These are phyloP conservation scores for Thalassarche chlororhynchos DNA, from an alignment of 2,113 vertebrate genomes.

Conservation along the genomic window DNA sequence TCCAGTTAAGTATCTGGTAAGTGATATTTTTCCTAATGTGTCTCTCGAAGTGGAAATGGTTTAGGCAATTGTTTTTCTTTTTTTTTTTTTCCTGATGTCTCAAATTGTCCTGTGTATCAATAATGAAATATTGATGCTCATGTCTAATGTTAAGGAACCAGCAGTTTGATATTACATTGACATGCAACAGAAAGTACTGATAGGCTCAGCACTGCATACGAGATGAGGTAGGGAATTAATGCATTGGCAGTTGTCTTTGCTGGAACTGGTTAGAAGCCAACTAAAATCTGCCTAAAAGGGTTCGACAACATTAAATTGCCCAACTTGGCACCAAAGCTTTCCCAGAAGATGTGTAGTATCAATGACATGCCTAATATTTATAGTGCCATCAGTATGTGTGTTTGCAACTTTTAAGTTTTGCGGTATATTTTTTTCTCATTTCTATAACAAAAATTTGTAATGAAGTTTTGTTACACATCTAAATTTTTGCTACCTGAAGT, in stretches of 20 bases:
- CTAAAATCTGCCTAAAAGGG: conserved; percentile 79
- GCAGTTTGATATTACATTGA: conserved; percentile 68
- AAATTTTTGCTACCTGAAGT: background rate
- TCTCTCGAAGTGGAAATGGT: conserved; percentile 61
- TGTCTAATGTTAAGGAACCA: conserved; percentile 34
- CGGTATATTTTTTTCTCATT: background rate
- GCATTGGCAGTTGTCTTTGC: conserved; percentile 72
- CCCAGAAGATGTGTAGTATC: conserved; percentile 71
- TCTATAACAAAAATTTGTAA: background rate
- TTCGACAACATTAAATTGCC: conserved; percentile 74
- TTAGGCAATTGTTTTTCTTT: conserved; percentile 13
- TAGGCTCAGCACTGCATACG: conserved; percentile 66
- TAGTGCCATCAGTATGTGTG: conserved; percentile 67
- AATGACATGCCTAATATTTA: conserved; percentile 72
- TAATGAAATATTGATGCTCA: conserved; percentile 61
- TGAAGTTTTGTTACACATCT: background rate
- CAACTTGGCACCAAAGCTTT: conserved; percentile 70
- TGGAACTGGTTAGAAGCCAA: conserved; percentile 78
- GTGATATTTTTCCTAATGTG: conserved; percentile 59
- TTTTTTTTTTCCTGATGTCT: background rate
- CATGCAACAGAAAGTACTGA: conserved; percentile 65
- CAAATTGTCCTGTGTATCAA: conserved; percentile 28
- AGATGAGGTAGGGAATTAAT: conserved; percentile 76
- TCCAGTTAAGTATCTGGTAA: conserved; percentile 67
- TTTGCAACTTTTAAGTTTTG: conserved; percentile 62